Percentiles rank a stretch among this genome's conserved stretches.
Conservation (phyloP, 2,113 vertebrate species). For the Helogale parvula region DNA sequence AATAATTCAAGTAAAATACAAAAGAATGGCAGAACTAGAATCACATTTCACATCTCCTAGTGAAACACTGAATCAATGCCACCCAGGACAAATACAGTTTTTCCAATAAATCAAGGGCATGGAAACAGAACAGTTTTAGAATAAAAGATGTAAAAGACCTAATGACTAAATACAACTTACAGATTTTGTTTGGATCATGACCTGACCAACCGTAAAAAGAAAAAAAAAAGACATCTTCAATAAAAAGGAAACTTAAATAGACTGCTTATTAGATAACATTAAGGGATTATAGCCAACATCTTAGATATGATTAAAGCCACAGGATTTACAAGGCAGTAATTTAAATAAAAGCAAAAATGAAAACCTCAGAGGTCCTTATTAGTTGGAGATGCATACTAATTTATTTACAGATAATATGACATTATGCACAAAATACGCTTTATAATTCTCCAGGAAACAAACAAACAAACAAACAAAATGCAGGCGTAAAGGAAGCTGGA, state of each 20-base stretch:
- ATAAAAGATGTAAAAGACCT: not conserved
- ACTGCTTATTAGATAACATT: not conserved
- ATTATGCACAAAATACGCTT: not conserved
- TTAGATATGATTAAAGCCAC: not conserved
- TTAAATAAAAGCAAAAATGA: not conserved
- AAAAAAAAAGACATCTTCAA: not conserved
- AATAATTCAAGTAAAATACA: slow-evolving; percentile 3
- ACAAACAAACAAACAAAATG: not conserved
- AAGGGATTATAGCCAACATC: not conserved
- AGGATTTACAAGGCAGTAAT: not conserved
- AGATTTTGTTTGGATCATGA: not conserved
- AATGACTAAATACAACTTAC: not conserved
- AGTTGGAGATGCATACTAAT: not conserved
- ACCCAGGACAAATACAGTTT: not conserved
- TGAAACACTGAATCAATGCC: not conserved
- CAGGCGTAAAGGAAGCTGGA: not conserved
- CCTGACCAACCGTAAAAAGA: not conserved
- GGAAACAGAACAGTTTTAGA: not conserved
- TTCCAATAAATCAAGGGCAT: not conserved
- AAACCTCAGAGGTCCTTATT: not conserved
- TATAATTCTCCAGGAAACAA: not conserved
- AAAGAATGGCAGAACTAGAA: not conserved
- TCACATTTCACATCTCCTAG: not conserved
- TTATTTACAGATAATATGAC: not conserved
- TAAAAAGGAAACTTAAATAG: not conserved